These are phyloP conservation scores for Lanistes nyassanus DNA, from an alignment of 1,140 invertebrate genomes.

Conservation along the genomic window DNA sequence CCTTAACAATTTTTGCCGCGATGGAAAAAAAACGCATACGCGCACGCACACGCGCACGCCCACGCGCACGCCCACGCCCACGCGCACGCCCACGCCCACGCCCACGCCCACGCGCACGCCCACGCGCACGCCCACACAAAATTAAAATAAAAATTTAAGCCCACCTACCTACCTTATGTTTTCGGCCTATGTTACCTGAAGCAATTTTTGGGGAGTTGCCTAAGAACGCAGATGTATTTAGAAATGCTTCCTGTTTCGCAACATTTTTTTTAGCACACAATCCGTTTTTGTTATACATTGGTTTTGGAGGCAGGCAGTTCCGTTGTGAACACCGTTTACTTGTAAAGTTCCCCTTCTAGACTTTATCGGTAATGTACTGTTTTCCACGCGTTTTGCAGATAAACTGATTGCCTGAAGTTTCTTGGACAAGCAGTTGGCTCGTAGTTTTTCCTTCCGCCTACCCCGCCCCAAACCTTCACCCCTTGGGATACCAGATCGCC, in stretches of 20 bases:
- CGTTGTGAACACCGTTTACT: too few relatives aligned
- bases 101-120: not conserved
- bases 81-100: slow-evolving; percentile 14
- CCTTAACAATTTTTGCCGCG: too few relatives aligned
- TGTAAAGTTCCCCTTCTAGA: too few relatives aligned
- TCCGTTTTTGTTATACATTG: not conserved
- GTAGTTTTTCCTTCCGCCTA: not conserved
- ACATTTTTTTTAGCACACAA: not conserved
- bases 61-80: not conserved
- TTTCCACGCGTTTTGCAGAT: too few relatives aligned
- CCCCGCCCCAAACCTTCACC: not conserved
- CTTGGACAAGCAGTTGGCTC: not conserved
- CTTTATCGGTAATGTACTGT: too few relatives aligned
- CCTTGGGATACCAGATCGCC: not conserved
- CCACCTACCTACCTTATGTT: too few relatives aligned
- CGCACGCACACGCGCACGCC: not conserved
- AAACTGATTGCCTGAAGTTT: too few relatives aligned
- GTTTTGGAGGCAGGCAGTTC: not conserved
- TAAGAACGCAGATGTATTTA: not conserved
- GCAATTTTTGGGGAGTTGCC: not conserved
- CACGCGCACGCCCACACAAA: not conserved
- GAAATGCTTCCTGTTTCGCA: not conserved
- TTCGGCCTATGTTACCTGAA: too few relatives aligned
- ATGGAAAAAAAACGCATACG: not conserved
- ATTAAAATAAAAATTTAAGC: not conserved